A percentile compares a stretch with the other conserved stretches of the same genome.
Evolutionary conservation across 2,113 vertebrate species (phyloP).

Genomic region (Urocolius indicus): DNA sequence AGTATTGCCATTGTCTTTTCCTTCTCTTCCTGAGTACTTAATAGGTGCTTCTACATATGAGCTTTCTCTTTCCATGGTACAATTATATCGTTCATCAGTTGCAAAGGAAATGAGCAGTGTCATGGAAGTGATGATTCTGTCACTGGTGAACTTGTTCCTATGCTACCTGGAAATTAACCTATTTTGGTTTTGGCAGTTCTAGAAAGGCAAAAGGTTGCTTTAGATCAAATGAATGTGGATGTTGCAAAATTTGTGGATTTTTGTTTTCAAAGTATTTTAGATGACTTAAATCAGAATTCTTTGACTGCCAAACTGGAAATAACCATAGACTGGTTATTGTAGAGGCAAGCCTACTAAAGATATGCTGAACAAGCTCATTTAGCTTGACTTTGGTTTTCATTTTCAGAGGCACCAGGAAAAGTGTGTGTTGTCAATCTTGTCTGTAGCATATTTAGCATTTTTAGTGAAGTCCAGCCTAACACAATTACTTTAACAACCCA

Average conservation of each 20-base stretch:
- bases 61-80: background rate
- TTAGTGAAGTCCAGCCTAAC: background rate
- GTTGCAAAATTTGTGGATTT: background rate
- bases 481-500: background rate
- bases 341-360: background rate
- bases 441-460: background rate
- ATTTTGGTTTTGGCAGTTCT: background rate
- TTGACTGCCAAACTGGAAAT: background rate
- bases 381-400: background rate
- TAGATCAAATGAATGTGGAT: background rate
- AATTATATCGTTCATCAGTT: background rate
- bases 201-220: background rate
- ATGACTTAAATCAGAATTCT: background rate
- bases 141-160: background rate
- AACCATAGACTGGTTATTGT: background rate
- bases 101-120: background rate
- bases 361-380: background rate
- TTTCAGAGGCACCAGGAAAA: background rate
- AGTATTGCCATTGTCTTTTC: background rate
- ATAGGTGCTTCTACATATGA: background rate
- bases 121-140: background rate
- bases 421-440: background rate
- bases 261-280: background rate
- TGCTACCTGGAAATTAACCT: background rate
- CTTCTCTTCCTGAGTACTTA: background rate